Evolutionary conservation across 2,888 invertebrate genomes (phyloP).

Genomic region (Mythimna lalbum): DNA sequence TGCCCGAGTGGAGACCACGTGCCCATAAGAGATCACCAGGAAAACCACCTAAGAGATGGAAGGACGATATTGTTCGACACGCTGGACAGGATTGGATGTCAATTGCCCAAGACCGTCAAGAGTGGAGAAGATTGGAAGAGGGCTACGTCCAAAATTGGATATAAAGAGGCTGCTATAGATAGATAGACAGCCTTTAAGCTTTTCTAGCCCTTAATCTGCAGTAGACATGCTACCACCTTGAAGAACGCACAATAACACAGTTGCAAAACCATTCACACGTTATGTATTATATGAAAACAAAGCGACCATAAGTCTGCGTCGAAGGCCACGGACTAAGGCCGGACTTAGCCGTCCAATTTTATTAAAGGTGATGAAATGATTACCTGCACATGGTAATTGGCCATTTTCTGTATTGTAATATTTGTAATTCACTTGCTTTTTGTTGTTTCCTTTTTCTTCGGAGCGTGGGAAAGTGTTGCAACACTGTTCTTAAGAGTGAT

Average conservation of each 20-base stretch:
- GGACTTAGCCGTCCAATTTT: slow-evolving; percentile 70
- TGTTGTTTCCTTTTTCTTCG: slow-evolving; percentile 63
- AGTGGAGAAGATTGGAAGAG: too few relatives aligned
- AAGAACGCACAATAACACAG: slow-evolving; percentile 67
- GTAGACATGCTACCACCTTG: slow-evolving; percentile 58
- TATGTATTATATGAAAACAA: slow-evolving; percentile 74
- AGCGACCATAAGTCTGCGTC: slow-evolving; percentile 73
- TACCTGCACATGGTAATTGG: slow-evolving; percentile 70
- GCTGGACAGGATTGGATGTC: too few relatives aligned
- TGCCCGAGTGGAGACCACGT: too few relatives aligned
- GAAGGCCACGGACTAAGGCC: slow-evolving; percentile 76
- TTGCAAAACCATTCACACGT: slow-evolving; percentile 76
- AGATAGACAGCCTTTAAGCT: background rate
- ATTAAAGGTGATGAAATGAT: slow-evolving; percentile 75
- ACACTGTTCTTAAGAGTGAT: slow-evolving; percentile 51
- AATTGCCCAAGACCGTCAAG: too few relatives aligned
- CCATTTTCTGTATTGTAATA: slow-evolving; percentile 67
- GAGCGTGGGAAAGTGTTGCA: slow-evolving; percentile 67
- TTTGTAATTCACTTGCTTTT: slow-evolving; percentile 62
- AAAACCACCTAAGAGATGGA: too few relatives aligned
- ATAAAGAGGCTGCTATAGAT: too few relatives aligned
- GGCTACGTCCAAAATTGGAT: too few relatives aligned
- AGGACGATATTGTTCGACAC: too few relatives aligned
- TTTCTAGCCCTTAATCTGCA: slow-evolving; percentile 41
- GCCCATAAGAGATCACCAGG: too few relatives aligned